Evolutionary conservation across 1,140 invertebrate genomes (phyloP), one percentile per base, ranked within the genome.

Genomic region (Glossosoma conforme): DNA sequence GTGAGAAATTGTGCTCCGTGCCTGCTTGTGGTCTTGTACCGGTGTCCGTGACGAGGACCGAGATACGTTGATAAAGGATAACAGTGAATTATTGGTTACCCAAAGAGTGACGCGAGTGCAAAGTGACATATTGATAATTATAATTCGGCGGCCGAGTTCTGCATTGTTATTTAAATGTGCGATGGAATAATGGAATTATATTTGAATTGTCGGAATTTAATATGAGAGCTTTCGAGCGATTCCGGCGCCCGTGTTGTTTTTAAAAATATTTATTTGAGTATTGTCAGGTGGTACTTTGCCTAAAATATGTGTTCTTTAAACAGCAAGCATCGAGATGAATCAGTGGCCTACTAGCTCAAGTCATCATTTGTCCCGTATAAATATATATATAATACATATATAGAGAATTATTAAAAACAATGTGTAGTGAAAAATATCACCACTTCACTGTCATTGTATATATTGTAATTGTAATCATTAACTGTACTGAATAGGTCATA

Each of bases 31-130:
- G 14, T 14, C n/a, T 19, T 19, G 17, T 43, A 25, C 20, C 24
- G 14, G 33, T 46, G 24, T 19, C 30, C 21, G 15, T 13, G 9
- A 48, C 17, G 14, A 32, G 32, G 17, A 15, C 19, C 28, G 36
- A 8, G 9, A 10, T 21, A 43, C 4, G 18, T 22, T 28, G 24
- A 25, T 19, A 49, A 46, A 13, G 52, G 24, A 36, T 30, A 28
- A 42, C 42, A 37, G 25, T 37, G 50, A 52, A 44, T 45, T 21
- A 28, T 44, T 35, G 49, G 49, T 43, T 54, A 48, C 45, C 44
- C 52, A 54, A 54, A 48, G 44, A 48, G 52, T 52, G 49, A 52
- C 21, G 33, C n/a, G n/a, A n/a, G n/a, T n/a, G n/a, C n/a, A n/a
- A n/a, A n/a, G n/a, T n/a, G n/a, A n/a, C n/a, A n/a, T n/a, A 46